Evolutionary conservation across 1,140 invertebrate species (phyloP), one percentile per base, ranked within the genome.

Genomic region (Paraescarpia echinospica): DNA sequence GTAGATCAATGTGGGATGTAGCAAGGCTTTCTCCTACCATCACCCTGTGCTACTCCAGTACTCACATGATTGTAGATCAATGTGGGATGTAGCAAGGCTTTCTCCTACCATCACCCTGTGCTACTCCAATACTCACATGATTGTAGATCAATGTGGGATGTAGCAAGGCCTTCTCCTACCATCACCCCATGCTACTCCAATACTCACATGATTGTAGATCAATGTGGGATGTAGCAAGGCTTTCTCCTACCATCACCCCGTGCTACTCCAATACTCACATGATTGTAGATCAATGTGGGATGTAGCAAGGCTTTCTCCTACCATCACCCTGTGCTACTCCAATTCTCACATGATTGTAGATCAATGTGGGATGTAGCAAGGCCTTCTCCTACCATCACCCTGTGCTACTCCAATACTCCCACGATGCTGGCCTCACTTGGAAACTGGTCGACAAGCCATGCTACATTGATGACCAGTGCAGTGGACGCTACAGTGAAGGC

Each of bases 341-440:
- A 77, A 27, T 77, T 14, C 59, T 31, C 59, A 27, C 22, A 4
- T 77, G 59, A 18, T 92, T 92, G 34, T 93, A 96, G 95, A 95
- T 96, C 41, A 96, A 96, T 94, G 95, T 96, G 77, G 95, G 95
- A 1, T 96, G 95, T 93, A 95, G 94, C 89, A 95, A 95, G 90
- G 93, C 94, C 35, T 96, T 96, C 90, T 93, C 95, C 5, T 95
- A 94, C 93, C 94, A 95, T 88, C 94, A 95, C 89, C 95, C 95
- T 0, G 95, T 96, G 0, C 93, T 94, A 89, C 93, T 96, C 33
- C 94, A 96, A 93, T 96, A 94, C 93, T 95, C 94, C 35, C 95
- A 94, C 92, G 94, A 95, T 91, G 93, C 94, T 34, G 95, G 95
- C 31, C 93, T 94, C 59, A 95, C 94, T 0, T 96, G 95, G 94